A percentile compares a stretch with the other conserved stretches of the same genome.
Evolutionary conservation across 2,113 vertebrate genomes (phyloP).

Genomic region (Polypterus senegalus): DNA sequence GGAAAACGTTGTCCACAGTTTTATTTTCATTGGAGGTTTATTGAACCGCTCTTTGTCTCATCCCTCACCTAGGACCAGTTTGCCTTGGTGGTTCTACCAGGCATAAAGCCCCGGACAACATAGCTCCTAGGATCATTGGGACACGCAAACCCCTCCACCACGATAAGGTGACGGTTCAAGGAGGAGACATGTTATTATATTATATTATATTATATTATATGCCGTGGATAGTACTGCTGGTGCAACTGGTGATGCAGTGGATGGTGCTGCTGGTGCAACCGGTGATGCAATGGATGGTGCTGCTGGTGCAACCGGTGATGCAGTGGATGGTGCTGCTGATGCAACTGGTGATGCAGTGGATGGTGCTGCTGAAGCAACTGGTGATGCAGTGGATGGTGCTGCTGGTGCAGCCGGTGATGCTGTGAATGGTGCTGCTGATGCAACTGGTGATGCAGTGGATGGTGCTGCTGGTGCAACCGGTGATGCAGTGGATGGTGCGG

Average conservation of each 20-base stretch:
- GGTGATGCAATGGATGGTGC: slow-evolving; percentile 24
- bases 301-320: slow-evolving; percentile 26
- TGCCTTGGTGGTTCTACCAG: too few relatives aligned
- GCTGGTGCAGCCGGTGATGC: slow-evolving; percentile 26
- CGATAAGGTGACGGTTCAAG: too few relatives aligned
- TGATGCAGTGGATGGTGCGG: not conserved
- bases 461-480: slow-evolving; percentile 38
- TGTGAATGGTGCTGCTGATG: slow-evolving; percentile 36
- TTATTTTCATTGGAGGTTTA: too few relatives aligned
- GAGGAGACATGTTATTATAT: too few relatives aligned
- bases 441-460: slow-evolving; percentile 18
- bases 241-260: slow-evolving; percentile 17
- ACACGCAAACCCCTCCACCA: too few relatives aligned
- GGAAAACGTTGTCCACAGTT: too few relatives aligned
- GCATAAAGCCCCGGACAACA: too few relatives aligned
- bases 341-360: slow-evolving; percentile 16
- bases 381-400: slow-evolving; percentile 26
- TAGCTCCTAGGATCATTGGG: too few relatives aligned
- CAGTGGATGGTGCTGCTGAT: slow-evolving; percentile 36
- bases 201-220: too few relatives aligned
- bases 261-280: slow-evolving; percentile 34
- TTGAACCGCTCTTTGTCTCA: too few relatives aligned
- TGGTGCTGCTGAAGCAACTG: slow-evolving; percentile 32
- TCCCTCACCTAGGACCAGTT: too few relatives aligned
- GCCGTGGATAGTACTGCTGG: slow-evolving; percentile 37